phyloP scores from a whole-genome alignment of 2,113 vertebrate species.

The Hirundichthys speculiger region DNA sequence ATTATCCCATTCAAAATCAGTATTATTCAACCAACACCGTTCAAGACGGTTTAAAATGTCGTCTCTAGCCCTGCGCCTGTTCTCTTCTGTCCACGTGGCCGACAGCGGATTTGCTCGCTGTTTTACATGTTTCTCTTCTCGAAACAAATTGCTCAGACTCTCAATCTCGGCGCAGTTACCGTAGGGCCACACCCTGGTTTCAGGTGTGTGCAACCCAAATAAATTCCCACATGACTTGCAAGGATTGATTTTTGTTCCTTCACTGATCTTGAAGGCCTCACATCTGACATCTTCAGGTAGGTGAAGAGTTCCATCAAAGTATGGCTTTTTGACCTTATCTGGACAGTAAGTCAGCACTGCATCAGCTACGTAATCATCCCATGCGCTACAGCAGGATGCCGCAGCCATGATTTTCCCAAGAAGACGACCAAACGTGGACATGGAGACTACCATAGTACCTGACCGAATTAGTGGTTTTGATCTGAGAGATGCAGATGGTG shows the following conservation, averaged over 20 bases:
- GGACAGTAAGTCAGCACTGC: constrained; percentile 47
- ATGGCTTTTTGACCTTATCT: accelerated
- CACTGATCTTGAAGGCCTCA: neutral
- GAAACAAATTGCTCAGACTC: constrained; percentile 44
- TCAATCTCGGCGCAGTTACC: constrained; percentile 54
- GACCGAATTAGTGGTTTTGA: accelerated
- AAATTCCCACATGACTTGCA: constrained; percentile 22
- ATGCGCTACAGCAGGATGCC: neutral
- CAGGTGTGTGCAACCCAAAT: constrained; percentile 13
- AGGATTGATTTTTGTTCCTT: accelerated
- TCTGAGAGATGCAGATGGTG: constrained; percentile 38
- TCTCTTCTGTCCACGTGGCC: no score
- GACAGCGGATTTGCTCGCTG: no score
- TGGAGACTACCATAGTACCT: constrained; percentile 49
- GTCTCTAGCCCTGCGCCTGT: no score
- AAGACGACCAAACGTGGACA: neutral
- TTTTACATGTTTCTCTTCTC: neutral
- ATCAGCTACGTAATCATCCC: constrained; percentile 33
- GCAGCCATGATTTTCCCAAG: neutral
- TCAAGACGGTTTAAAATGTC: no score
- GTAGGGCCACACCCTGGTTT: accelerated
- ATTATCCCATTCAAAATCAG: no score
- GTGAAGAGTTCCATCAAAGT: constrained; percentile 34
- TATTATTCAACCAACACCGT: no score
- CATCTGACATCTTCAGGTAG: constrained; percentile 7